These are phyloP conservation scores for Cladopsammia gracilis DNA, from an alignment of 64 coral and sea anemone species.

Conservation along the genomic window DNA sequence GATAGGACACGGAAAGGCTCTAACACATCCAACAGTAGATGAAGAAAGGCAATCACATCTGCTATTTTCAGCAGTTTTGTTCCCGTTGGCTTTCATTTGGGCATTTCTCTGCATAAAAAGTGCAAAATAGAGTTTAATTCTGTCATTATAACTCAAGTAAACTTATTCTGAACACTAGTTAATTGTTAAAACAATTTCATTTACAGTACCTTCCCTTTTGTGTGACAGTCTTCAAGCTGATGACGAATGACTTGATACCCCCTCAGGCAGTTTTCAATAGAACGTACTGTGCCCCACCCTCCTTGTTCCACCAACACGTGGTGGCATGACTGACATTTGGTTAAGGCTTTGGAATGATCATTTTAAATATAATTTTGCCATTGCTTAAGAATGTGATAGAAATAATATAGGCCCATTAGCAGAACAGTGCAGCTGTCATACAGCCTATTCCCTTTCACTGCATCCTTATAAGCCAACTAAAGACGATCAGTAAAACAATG, in stretches of 20 bases:
- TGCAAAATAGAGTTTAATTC: background rate
- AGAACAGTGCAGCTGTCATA: background rate
- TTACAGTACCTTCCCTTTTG: too few relatives aligned
- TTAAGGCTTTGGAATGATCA: background rate
- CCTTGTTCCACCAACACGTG: background rate
- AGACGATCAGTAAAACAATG: too few relatives aligned
- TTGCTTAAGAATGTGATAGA: background rate
- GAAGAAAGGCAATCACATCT: constrained; percentile 1
- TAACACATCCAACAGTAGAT: constrained; percentile 10
- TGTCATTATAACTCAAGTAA: too few relatives aligned
- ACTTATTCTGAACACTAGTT: too few relatives aligned
- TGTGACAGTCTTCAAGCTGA: too few relatives aligned
- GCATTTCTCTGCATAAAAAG: constrained; percentile 6
- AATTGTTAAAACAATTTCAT: too few relatives aligned
- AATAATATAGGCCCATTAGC: background rate
- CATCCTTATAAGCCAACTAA: too few relatives aligned
- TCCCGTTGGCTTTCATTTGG: background rate
- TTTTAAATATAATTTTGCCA: background rate
- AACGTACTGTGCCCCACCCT: background rate
- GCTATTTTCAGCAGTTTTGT: background rate
- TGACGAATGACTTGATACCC: background rate
- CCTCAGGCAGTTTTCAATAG: background rate
- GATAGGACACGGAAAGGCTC: background rate
- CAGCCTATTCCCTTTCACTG: background rate
- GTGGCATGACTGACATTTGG: background rate